Evolutionary conservation across 2,888 invertebrate genomes (phyloP), one percentile per base, ranked within the genome.

Genomic region (Candidula unifasciata): DNA sequence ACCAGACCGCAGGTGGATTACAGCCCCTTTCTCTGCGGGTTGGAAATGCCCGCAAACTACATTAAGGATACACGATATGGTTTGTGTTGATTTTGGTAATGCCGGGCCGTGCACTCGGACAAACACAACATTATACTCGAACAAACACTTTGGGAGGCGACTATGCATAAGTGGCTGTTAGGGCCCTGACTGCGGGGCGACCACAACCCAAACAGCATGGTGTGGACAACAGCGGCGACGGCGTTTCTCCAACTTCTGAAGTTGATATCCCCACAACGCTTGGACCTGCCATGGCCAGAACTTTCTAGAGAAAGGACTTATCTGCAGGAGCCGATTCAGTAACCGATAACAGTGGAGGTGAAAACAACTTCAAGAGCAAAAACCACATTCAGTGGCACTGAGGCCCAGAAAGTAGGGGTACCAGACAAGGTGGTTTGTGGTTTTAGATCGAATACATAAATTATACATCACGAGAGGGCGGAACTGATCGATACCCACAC

Each of bases 1-100:
- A 60, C 79, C 66, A 52, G 79, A 57, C 66, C 79, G 79, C 79
- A 79, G 79, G 79, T 79, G 79, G 79, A 79, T 21, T 68, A 44
- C 66, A 44, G 68, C 3, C 66, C 44, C 18, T 37, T 68, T 37
- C 27, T 30, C 52, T 52, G 64, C 18, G 79, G 79, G 66, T 44
- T 44, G 44, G 57, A 64, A 79, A 79, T 64, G 44, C 66, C 8
- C 52, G 44, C 44, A 64, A 68, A n/a, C 37, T 57, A 44, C 79
- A 79, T 79, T 79, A 79, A 44, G 30, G 79, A 44, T 66, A 79
- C 27, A 2, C 30, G 79, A 79, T 52, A 79, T 66, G 27, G 68
- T 5, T 27, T 79, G 27, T 79, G 79, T 79, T 79, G 79, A 68
- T 79, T 68, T 44, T n/a, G 27, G 27, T 79, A 79, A 79, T 79